Percentiles rank a stretch among this genome's conserved stretches.
phyloP scores from a whole-genome alignment of 2,888 invertebrate species.

The Aplocera efformata region DNA sequence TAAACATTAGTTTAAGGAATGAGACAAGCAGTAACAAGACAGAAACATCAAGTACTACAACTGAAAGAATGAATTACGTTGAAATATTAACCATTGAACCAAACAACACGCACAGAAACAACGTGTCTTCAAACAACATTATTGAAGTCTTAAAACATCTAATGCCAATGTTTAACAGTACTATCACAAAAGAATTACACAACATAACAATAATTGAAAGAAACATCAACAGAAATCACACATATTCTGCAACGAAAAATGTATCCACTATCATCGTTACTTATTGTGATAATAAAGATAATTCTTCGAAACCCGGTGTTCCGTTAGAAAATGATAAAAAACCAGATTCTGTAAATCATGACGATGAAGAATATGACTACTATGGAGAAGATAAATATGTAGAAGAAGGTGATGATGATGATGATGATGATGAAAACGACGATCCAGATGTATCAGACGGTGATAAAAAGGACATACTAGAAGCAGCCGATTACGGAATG shows the following conservation, averaged over 20 bases:
- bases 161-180: slow-evolving; percentile 69
- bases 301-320: slow-evolving; percentile 44
- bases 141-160: slow-evolving; percentile 68
- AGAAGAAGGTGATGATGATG: slow-evolving; percentile 27
- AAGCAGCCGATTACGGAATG: slow-evolving; percentile 85
- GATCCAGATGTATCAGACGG: slow-evolving; percentile 41
- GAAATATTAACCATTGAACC: slow-evolving; percentile 70
- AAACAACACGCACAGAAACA: slow-evolving; percentile 50
- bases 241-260: slow-evolving; percentile 60
- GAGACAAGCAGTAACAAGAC: slow-evolving; percentile 14
- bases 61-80: slow-evolving; percentile 53
- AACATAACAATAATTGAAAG: slow-evolving; percentile 71
- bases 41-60: slow-evolving; percentile 24
- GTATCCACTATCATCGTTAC: slow-evolving; percentile 69
- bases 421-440: slow-evolving; percentile 28
- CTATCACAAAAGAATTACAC: slow-evolving; percentile 62
- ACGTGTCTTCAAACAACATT: slow-evolving; percentile 57
- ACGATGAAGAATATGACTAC: slow-evolving; percentile 34
- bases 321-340: slow-evolving; percentile 32
- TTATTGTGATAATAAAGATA: slow-evolving; percentile 66
- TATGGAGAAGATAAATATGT: slow-evolving; percentile 30
- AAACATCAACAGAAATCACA: slow-evolving; percentile 60
- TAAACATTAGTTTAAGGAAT: slow-evolving; percentile 28
- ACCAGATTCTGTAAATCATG: slow-evolving; percentile 26
- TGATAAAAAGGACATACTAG: slow-evolving; percentile 75